Percentiles rank a stretch among this genome's conserved stretches.
Conservation (phyloP, 2,113 vertebrate species). For the Campylorhamphus procurvoides region DNA sequence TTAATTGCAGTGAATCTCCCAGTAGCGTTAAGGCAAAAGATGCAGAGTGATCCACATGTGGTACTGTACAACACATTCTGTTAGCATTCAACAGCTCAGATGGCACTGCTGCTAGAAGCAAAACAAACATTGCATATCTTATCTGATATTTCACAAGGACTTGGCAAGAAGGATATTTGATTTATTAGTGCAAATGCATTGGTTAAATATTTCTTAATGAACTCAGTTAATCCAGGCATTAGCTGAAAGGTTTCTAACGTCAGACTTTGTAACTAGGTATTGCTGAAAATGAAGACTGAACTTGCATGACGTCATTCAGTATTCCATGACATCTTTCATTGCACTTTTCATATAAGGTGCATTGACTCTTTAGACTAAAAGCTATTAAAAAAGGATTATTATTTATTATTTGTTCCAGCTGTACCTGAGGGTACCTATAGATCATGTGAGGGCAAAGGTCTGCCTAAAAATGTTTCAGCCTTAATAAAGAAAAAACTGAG, state of each 20-base stretch:
- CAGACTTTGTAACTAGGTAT: not conserved
- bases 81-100: not conserved
- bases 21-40: not conserved
- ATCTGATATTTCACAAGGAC: not conserved
- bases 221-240: not conserved
- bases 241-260: not conserved
- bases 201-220: constrained; percentile 30
- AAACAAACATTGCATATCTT: not conserved
- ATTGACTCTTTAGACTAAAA: not conserved
- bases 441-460: not conserved
- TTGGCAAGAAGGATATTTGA: not conserved
- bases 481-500: not conserved
- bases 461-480: not conserved
- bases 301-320: not conserved
- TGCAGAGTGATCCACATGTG: not conserved
- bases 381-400: not conserved
- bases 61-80: not conserved
- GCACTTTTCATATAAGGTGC: not conserved
- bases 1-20: not conserved
- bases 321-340: not conserved
- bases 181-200: not conserved
- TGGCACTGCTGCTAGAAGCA: not conserved
- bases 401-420: not conserved
- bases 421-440: not conserved
- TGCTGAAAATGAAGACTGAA: not conserved